Evolutionary conservation across 2,888 invertebrate genomes (phyloP), one percentile per base, ranked within the genome.

Genomic region (Cephonodes hylas): DNA sequence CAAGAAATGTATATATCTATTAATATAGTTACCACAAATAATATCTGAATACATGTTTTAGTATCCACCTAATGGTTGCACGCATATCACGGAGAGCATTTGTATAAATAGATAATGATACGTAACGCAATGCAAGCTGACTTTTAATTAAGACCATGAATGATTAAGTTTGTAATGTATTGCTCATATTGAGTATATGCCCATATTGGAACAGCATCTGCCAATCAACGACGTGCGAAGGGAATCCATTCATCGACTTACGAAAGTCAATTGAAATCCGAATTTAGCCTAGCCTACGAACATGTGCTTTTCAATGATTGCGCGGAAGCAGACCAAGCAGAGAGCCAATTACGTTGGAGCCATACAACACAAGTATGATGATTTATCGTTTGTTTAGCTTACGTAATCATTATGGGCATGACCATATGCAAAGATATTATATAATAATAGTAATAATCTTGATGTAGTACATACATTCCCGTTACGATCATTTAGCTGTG

Each of bases 261-360:
- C 85, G 77, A 88, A 84, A 87, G 85, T 86, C 84, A 85, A 87
- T 88, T 86, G 81, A 74, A 83, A 78, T 85, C 85, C 86, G 73
- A 84, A 87, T 88, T 86, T 87, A 85, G 85, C 80, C 53, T 85
- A 85, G 81, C 76, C 79, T 77, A 78, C 80, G 82, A 81, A 81
- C 83, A 76, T 42, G 10, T 27, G 58, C 18, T 59, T 44, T 59
- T 23, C 42, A 42, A 38, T 60, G 42, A 48, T 60, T 42, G 53
- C 38, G 42, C 56, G 42, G 42, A 48, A 42, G 18, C 44, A 44
- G 58, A 27, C 18, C 58, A 59, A 59, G 25, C 48, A 6, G 25
- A n/a, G 23, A 48, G n/a, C 27, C 18, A 46, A 46, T 46, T n/a
- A 23, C 48, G 23, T 27, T 10, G 15, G 27, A 3, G 18, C 53